Evolutionary conservation across 2,888 invertebrate species (phyloP).

Genomic region (Drosophila neonasuta): DNA sequence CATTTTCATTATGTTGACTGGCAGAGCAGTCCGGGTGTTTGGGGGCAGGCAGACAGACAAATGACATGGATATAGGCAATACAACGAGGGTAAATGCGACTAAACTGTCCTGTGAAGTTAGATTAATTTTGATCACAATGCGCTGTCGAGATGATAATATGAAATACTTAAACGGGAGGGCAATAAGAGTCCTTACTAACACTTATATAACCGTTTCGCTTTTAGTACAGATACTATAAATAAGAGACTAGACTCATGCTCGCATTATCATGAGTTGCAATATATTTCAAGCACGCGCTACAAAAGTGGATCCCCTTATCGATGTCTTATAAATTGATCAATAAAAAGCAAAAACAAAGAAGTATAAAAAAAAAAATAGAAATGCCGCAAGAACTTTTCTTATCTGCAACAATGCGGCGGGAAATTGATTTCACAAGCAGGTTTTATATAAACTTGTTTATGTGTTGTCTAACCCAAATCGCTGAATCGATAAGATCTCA

Average conservation of each 20-base stretch:
- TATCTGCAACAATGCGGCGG: slow-evolving; percentile 44
- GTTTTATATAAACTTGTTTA: slow-evolving; percentile 43
- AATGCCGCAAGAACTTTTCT: slow-evolving; percentile 38
- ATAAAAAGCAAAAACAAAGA: slow-evolving; percentile 17
- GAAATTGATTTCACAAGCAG: slow-evolving; percentile 57
- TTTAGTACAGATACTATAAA: slow-evolving; percentile 17
- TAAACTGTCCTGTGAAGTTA: slow-evolving; percentile 39
- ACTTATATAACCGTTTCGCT: slow-evolving; percentile 33
- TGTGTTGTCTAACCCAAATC: slow-evolving; percentile 40
- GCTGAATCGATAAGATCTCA: slow-evolving; percentile 43
- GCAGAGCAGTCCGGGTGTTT: slow-evolving; percentile 42
- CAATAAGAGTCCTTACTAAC: background rate
- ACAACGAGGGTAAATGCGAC: slow-evolving; percentile 1
- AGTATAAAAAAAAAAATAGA: slow-evolving; percentile 16
- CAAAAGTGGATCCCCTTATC: slow-evolving; percentile 54
- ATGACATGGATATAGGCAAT: slow-evolving; percentile 69
- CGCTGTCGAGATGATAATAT: slow-evolving; percentile 8
- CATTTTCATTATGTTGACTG: slow-evolving; percentile 82
- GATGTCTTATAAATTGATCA: slow-evolving; percentile 47
- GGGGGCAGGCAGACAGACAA: slow-evolving; percentile 63
- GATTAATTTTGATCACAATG: slow-evolving; percentile 24
- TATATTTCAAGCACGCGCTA: slow-evolving; percentile 36
- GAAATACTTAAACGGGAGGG: background rate
- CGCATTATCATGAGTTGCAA: slow-evolving; percentile 6
- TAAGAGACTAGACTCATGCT: background rate